Base-by-base conservation (phyloP, 1,140 invertebrate species). In the Trichoplusia ni region DNA sequence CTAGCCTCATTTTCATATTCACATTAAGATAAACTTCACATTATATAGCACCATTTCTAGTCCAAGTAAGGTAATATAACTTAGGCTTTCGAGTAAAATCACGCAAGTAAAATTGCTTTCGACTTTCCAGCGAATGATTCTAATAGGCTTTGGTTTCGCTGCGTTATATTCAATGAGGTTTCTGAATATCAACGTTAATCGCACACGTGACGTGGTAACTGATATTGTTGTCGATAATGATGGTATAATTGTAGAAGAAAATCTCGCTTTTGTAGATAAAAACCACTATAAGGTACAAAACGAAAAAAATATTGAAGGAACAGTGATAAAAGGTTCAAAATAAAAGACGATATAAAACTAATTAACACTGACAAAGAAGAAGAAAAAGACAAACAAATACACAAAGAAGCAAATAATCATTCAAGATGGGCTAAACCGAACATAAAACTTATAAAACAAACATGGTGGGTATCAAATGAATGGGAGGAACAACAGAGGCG, bases 401-500 rank as follows among this genome's bases (percentile, higher is more conserved):
- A n/a, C n/a, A n/a, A n/a, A n/a, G n/a, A n/a, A n/a, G n/a, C n/a
- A n/a, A n/a, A n/a, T n/a, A n/a, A n/a, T n/a, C n/a, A 33, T 47
- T 16, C 9, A 44, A 44, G 54, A 58, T 14, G 38, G 18, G 9
- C 25, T 9, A 21, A 58, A 67, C 47, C 38, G 29, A 54, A 51
- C n/a, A 49, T 14, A 8, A 63, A 42, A 35, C 9, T 14, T 19
- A 42, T 42, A 58, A 58, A 42, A 29, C 38, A 58, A 51, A 51
- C 59, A 62, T 19, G 33, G 64, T 60, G 64, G 64, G 42, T 46
- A 46, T 56, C 49, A 47, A 62, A 56, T 82, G 81, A 86, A 86
- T 86, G 79, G 80, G 77, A 83, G 83, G 83, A 88, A 85, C 82
- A 76, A 35, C 72, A 71, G 38, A 44, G 54, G 71, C 67, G 79